Conservation (phyloP, 1,140 invertebrate genomes). For the Sminthurides bifidus region DNA sequence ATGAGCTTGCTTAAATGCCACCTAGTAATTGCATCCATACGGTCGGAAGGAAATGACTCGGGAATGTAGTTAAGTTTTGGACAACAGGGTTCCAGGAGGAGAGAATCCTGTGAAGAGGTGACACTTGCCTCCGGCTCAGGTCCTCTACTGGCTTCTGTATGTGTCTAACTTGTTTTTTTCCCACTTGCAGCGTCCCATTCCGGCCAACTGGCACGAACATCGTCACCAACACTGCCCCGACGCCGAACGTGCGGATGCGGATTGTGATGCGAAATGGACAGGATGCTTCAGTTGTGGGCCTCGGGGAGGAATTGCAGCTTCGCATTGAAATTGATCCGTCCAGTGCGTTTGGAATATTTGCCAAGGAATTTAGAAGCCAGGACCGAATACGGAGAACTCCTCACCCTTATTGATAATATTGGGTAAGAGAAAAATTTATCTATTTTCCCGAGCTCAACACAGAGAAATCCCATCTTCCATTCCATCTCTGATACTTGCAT, state of each 20-base stretch:
- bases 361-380: conserved; percentile 42
- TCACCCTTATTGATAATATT: conserved; percentile 42
- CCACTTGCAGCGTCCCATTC: conserved; percentile 34
- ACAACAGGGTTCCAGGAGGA: too few relatives aligned
- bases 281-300: conserved; percentile 40
- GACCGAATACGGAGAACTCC: conserved; percentile 42
- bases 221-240: conserved; percentile 43
- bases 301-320: conserved; percentile 42
- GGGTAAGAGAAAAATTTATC: conserved; percentile 39
- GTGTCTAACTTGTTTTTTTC: neutral
- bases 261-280: conserved; percentile 39
- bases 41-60: neutral
- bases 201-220: conserved; percentile 36
- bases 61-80: neutral
- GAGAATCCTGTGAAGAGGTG: neutral
- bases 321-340: conserved; percentile 41
- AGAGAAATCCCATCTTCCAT: too few relatives aligned
- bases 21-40: too few relatives aligned
- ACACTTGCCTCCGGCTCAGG: neutral
- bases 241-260: conserved; percentile 42
- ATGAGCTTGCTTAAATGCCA: too few relatives aligned
- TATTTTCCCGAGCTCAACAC: too few relatives aligned
- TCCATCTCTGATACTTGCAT: too few relatives aligned
- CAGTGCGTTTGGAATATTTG: conserved; percentile 43
- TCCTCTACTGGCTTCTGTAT: neutral